A percentile compares a stretch with the other conserved stretches of the same genome.
Evolutionary conservation across 2,888 invertebrate species (phyloP).

Genomic region (Salpingus planirostris): DNA sequence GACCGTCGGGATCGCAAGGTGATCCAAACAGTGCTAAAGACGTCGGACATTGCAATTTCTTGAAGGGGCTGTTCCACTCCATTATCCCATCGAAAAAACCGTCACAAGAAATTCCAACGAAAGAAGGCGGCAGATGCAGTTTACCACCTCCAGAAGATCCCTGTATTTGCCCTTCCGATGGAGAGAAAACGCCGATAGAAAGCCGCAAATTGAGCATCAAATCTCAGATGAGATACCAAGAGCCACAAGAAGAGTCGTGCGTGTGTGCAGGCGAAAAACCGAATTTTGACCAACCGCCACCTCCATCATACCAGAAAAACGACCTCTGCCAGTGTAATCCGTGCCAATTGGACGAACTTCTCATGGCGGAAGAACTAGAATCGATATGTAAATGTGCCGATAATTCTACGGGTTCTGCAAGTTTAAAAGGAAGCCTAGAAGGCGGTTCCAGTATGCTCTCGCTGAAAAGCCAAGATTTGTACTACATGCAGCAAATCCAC

Average conservation of each 20-base stretch:
- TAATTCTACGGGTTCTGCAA: background rate
- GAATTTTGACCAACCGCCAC: no score
- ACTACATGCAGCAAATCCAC: slow-evolving; percentile 43
- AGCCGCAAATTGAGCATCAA: background rate
- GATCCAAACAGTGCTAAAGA: no score
- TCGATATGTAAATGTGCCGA: no score
- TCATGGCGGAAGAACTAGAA: background rate
- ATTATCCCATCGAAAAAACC: background rate
- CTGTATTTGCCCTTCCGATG: background rate
- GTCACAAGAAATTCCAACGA: background rate
- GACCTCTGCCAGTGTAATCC: slow-evolving; percentile 4
- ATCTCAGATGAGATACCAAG: background rate
- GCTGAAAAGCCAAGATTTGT: slow-evolving; percentile 35
- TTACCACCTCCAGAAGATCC: background rate
- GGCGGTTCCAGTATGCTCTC: background rate
- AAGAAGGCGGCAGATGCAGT: background rate
- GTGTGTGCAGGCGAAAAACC: background rate
- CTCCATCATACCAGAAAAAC: background rate
- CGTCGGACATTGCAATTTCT: background rate
- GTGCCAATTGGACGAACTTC: slow-evolving; percentile 1
- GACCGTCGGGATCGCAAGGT: no score
- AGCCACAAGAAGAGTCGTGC: slow-evolving; percentile 3
- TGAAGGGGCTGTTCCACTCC: background rate
- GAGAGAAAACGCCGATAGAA: no score
- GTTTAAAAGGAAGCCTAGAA: background rate